Evolutionary conservation across 2,888 invertebrate genomes (phyloP).

Genomic region (Spilarctia lutea): DNA sequence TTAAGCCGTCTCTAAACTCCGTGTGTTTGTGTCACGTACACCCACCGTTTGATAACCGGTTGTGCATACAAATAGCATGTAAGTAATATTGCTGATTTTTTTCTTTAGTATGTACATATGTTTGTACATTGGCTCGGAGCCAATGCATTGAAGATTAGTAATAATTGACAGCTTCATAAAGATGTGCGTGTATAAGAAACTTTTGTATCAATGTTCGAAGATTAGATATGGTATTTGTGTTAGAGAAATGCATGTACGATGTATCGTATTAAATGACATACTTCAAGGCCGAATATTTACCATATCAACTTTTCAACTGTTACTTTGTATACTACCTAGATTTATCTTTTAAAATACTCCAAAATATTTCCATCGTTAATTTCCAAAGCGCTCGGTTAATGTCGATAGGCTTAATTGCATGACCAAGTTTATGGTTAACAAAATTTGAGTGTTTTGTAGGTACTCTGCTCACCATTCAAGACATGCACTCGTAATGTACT

Average conservation of each 20-base stretch:
- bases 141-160: slow-evolving; percentile 67
- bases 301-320: too few relatives aligned
- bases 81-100: slow-evolving; percentile 60
- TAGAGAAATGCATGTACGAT: neutral
- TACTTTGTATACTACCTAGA: too few relatives aligned
- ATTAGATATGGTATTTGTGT: slow-evolving; percentile 29
- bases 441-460: neutral
- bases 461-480: neutral
- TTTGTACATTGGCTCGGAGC: slow-evolving; percentile 62
- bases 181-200: slow-evolving; percentile 51
- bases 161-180: slow-evolving; percentile 71
- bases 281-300: neutral
- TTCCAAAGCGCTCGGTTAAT: neutral
- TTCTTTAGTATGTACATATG: slow-evolving; percentile 33
- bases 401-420: too few relatives aligned
- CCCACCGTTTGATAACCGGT: slow-evolving; percentile 30
- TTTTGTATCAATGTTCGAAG: slow-evolving; percentile 23
- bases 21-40: slow-evolving; percentile 43
- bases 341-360: too few relatives aligned
- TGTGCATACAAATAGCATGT: slow-evolving; percentile 67
- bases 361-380: neutral
- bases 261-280: neutral
- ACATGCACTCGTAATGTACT: neutral
- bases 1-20: slow-evolving; percentile 29
- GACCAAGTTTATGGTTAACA: neutral